These are phyloP conservation scores for Dolichomitus sp. DNA, from an alignment of 2,888 invertebrate species.

Conservation along the genomic window DNA sequence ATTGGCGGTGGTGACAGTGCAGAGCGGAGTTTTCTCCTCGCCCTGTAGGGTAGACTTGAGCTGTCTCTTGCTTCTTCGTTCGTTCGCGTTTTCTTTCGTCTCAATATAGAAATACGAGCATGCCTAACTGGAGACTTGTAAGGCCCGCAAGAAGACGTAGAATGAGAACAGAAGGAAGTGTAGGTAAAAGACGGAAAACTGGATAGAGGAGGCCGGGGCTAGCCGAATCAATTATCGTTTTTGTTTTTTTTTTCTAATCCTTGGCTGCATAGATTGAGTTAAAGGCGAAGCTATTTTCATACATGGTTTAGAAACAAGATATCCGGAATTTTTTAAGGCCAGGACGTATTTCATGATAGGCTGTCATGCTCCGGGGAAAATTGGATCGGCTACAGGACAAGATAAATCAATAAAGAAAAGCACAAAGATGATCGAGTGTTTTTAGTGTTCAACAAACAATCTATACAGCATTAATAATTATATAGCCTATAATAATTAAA, in stretches of 20 bases:
- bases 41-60: conserved; percentile 32
- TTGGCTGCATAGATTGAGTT: too few relatives aligned
- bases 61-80: conserved; percentile 28
- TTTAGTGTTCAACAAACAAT: too few relatives aligned
- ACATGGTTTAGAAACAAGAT: too few relatives aligned
- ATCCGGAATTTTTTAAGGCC: too few relatives aligned
- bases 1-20: conserved; percentile 42
- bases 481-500: too few relatives aligned
- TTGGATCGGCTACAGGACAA: too few relatives aligned
- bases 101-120: conserved; percentile 49
- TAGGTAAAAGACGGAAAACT: conserved; percentile 33
- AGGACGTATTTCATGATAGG: too few relatives aligned
- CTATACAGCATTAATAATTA: too few relatives aligned
- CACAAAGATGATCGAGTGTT: too few relatives aligned
- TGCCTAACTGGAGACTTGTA: conserved; percentile 58
- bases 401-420: too few relatives aligned
- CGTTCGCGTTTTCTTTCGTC: conserved; percentile 46
- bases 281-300: too few relatives aligned
- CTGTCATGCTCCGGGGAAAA: too few relatives aligned
- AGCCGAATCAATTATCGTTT: background rate
- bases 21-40: conserved; percentile 40
- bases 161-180: conserved; percentile 34
- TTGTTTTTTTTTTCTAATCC: background rate
- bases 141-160: conserved; percentile 19
- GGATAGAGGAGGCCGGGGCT: conserved; percentile 15